A percentile compares a stretch with the other conserved stretches of the same genome.
These are phyloP conservation scores for Oikopleura albicans DNA, from an alignment of 23 tunicate species.

Conservation along the genomic window DNA sequence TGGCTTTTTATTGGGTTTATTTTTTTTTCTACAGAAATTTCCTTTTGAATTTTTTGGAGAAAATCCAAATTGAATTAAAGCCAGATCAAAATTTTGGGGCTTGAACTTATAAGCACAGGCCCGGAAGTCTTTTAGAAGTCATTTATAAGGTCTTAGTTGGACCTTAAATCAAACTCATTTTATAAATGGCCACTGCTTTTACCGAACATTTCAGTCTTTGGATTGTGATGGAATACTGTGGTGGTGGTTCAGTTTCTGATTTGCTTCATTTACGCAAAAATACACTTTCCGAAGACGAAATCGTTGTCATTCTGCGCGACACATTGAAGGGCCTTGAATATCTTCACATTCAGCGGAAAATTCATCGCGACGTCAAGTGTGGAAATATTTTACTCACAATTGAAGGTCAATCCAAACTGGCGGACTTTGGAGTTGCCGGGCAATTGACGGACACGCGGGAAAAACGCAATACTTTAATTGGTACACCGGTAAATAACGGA, in stretches of 20 bases:
- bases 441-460: slow-evolving; percentile 91
- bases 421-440: slow-evolving; percentile 98
- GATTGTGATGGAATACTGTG: slow-evolving; percentile 98
- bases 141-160: too few relatives aligned
- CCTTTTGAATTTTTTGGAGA: too few relatives aligned
- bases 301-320: slow-evolving; percentile 56
- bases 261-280: slow-evolving; percentile 54
- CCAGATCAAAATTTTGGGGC: too few relatives aligned
- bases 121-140: too few relatives aligned
- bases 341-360: slow-evolving; percentile 70
- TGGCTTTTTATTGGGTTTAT: too few relatives aligned
- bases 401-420: slow-evolving; percentile 71
- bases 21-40: too few relatives aligned
- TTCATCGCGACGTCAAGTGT: slow-evolving; percentile 92
- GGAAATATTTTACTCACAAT: slow-evolving; percentile 72
- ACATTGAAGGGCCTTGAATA: slow-evolving; percentile 77
- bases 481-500: slow-evolving; percentile 2
- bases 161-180: too few relatives aligned
- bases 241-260: slow-evolving; percentile 86
- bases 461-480: slow-evolving; percentile 56
- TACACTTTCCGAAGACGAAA: slow-evolving; percentile 65
- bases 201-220: slow-evolving; percentile 65
- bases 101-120: too few relatives aligned
- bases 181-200: too few relatives aligned
- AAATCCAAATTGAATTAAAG: too few relatives aligned